Evolutionary conservation across 2,113 vertebrate genomes (phyloP).

Genomic region (Petromus typicus): DNA sequence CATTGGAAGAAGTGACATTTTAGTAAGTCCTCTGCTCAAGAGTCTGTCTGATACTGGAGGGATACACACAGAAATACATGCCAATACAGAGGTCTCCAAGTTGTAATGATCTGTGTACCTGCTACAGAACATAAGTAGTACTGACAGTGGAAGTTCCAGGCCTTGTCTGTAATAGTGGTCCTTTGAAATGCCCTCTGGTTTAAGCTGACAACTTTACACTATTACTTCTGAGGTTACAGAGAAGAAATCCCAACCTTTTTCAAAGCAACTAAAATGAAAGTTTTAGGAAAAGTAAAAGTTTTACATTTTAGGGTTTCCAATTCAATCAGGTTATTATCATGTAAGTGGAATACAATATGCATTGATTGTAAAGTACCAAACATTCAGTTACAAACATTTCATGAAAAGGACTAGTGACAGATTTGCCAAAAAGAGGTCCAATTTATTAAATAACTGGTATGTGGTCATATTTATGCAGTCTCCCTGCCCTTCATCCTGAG

Average conservation of each 20-base stretch:
- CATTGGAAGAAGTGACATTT: constrained; percentile 5
- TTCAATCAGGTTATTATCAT: constrained; percentile 41
- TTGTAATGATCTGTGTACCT: too few relatives aligned
- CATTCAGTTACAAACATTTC: background rate
- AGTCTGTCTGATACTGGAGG: background rate
- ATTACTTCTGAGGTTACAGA: background rate
- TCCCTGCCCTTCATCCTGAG: background rate
- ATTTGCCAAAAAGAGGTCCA: background rate
- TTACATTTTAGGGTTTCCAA: constrained; percentile 21
- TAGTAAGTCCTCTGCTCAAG: background rate
- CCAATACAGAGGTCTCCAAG: background rate
- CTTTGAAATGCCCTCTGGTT: background rate
- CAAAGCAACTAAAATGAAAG: constrained; percentile 21
- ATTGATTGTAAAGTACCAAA: constrained; percentile 1
- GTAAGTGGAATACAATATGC: background rate
- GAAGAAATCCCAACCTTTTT: constrained; percentile 28
- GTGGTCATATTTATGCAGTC: background rate
- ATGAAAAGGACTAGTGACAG: background rate
- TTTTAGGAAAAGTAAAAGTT: constrained; percentile 5
- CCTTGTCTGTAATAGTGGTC: background rate
- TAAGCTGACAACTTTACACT: background rate
- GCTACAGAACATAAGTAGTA: background rate
- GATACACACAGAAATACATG: background rate
- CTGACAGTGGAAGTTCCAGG: background rate
- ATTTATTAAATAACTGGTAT: background rate